These are phyloP conservation scores for Tanytarsus gracilentus DNA, from an alignment of 2,888 invertebrate species.

Conservation along the genomic window DNA sequence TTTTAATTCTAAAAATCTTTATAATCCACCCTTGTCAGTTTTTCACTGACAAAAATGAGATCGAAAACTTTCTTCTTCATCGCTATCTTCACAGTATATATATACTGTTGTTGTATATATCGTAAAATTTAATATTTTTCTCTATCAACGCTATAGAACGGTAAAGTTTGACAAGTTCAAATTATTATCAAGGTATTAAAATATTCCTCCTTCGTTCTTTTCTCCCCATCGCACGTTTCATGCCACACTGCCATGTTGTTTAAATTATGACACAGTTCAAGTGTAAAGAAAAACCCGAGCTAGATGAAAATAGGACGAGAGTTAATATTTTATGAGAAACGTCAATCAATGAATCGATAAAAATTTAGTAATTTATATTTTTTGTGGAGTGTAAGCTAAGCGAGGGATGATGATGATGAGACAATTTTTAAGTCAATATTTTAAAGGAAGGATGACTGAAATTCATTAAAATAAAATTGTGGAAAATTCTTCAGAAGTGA, in stretches of 20 bases:
- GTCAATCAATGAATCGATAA: constrained; percentile 7
- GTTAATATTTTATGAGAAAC: constrained; percentile 7
- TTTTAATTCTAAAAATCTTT: no score
- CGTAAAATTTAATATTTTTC: not conserved
- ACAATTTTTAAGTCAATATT: no score
- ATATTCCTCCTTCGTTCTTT: not conserved
- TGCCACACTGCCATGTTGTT: no score
- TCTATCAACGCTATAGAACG: not conserved
- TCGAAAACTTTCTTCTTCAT: not conserved
- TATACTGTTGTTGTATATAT: not conserved
- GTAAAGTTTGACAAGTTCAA: constrained; percentile 24
- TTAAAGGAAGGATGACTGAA: no score
- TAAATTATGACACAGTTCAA: no score
- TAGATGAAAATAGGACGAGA: constrained; percentile 10
- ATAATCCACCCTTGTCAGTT: not conserved
- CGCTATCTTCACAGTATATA: not conserved
- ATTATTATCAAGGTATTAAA: constrained; percentile 21
- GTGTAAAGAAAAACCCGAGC: not conserved
- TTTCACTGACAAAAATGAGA: constrained; percentile 1
- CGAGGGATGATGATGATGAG: not conserved
- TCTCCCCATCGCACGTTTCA: no score
- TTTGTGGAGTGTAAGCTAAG: not conserved
- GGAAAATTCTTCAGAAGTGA: no score
- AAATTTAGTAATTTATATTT: no score
- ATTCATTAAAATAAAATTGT: no score